Evolutionary conservation across 2,113 vertebrate genomes (phyloP).

Genomic region (Urocynchramus pylzowi): DNA sequence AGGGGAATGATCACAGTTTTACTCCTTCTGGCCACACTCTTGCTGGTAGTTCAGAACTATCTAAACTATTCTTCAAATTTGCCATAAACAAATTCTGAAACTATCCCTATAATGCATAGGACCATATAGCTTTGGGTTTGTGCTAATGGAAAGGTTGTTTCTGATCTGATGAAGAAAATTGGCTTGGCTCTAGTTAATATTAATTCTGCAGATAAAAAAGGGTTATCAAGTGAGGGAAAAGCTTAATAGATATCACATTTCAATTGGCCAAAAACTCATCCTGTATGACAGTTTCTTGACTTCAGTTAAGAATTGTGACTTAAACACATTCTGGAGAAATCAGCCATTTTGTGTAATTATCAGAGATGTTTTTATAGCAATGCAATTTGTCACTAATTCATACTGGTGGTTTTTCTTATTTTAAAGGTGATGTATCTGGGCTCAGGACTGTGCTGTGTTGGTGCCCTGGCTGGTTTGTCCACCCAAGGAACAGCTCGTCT

Average conservation of each 20-base stretch:
- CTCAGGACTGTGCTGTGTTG: slow-evolving; percentile 93
- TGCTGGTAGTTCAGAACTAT: background rate
- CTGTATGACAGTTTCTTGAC: background rate
- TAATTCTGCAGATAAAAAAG: background rate
- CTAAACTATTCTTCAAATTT: background rate
- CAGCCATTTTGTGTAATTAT: background rate
- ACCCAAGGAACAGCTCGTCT: slow-evolving; percentile 91
- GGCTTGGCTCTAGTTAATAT: background rate
- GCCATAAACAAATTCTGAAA: background rate
- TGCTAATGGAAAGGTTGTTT: background rate
- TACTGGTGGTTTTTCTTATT: background rate
- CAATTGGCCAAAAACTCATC: background rate
- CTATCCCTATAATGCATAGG: background rate
- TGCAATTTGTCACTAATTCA: background rate
- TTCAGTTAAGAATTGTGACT: background rate
- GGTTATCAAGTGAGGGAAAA: background rate
- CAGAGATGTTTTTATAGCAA: background rate
- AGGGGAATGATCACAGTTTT: background rate
- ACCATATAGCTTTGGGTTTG: background rate
- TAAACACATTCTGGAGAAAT: background rate
- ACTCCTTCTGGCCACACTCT: background rate
- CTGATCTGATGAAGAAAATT: background rate
- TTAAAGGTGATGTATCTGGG: slow-evolving; percentile 89
- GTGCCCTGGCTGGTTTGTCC: slow-evolving; percentile 91
- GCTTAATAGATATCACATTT: background rate